Conservation (phyloP, 2,113 vertebrate species). For the Dipodomys stephensi region DNA sequence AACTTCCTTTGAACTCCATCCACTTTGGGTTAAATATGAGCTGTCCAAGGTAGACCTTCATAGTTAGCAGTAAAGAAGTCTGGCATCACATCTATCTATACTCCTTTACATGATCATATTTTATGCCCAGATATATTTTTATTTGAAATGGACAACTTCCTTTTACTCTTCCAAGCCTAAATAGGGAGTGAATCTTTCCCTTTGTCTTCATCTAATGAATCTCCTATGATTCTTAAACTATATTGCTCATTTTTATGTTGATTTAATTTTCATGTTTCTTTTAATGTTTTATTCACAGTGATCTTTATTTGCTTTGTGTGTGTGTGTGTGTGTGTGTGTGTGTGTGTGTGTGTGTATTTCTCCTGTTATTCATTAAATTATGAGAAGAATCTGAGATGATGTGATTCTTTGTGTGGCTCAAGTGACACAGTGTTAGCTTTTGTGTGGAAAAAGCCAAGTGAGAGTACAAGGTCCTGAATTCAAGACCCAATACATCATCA, state of each 20-base stretch:
- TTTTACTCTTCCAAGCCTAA: slow-evolving; percentile 10
- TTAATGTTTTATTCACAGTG: slow-evolving; percentile 7
- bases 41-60: background rate
- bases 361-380: background rate
- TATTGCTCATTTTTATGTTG: background rate
- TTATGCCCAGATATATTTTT: background rate
- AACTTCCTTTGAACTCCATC: background rate
- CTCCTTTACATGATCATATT: slow-evolving; percentile 14
- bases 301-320: background rate
- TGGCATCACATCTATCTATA: slow-evolving; percentile 11
- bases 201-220: background rate
- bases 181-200: background rate
- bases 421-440: too few species aligned
- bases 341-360: background rate
- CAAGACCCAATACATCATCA: too few species aligned
- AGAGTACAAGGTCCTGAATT: too few species aligned
- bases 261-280: background rate
- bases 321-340: background rate
- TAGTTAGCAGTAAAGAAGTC: background rate
- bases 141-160: background rate
- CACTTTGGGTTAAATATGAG: background rate
- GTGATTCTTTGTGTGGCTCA: background rate
- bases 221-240: background rate
- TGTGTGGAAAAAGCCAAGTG: too few species aligned
- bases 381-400: background rate